These are phyloP conservation scores for Neoniphon sammara DNA, from an alignment of 2,797 vertebrate species.

Conservation along the genomic window DNA sequence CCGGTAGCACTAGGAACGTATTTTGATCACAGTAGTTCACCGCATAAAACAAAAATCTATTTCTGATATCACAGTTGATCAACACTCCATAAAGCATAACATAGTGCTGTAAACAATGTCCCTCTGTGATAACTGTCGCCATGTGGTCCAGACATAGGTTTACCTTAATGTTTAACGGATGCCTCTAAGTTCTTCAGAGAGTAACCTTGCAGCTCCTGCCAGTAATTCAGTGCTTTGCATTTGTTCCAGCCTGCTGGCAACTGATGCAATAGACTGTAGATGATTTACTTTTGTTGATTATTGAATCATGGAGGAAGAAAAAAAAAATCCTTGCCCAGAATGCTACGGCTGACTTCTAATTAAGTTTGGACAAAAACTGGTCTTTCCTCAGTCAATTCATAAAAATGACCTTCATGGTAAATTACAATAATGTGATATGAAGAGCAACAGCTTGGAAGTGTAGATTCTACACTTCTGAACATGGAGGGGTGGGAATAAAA, in stretches of 20 bases:
- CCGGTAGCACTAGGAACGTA: constrained; percentile 46
- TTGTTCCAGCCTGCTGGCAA: constrained; percentile 78
- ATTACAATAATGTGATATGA: constrained; percentile 80
- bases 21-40: constrained; percentile 58
- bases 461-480: constrained; percentile 35
- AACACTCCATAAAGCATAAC: constrained; percentile 55
- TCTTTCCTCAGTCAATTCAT: constrained; percentile 77
- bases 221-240: constrained; percentile 74
- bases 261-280: constrained; percentile 75
- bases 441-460: constrained; percentile 56
- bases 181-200: constrained; percentile 52
- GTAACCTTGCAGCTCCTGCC: constrained; percentile 71
- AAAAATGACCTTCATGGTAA: constrained; percentile 79
- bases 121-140: constrained; percentile 57
- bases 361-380: constrained; percentile 72
- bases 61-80: constrained; percentile 59
- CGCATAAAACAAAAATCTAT: constrained; percentile 56
- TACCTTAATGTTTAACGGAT: constrained; percentile 15
- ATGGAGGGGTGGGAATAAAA: constrained; percentile 32
- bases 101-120: constrained; percentile 41
- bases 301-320: constrained; percentile 67
- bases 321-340: constrained; percentile 43
- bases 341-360: constrained; percentile 75
- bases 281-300: constrained; percentile 79
- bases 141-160: constrained; percentile 55